These are phyloP conservation scores for Crepidodera aurea DNA, from an alignment of 2,888 invertebrate species.

Conservation along the genomic window DNA sequence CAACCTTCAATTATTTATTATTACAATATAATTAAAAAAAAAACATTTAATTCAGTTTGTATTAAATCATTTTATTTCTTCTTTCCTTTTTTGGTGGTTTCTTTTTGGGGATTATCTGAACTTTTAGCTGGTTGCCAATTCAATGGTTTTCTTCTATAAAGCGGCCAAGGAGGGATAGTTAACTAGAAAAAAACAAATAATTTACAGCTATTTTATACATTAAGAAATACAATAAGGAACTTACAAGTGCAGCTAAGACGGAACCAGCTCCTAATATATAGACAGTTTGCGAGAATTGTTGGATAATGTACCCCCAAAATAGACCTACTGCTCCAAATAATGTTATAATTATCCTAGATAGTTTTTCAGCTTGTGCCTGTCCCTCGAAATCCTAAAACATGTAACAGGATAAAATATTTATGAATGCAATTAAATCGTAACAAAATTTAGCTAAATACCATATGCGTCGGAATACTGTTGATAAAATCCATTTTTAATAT, in stretches of 20 bases:
- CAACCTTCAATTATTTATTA: background rate
- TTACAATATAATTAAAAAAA: too few relatives aligned
- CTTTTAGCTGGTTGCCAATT: conserved; percentile 81
- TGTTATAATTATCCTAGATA: conserved; percentile 89
- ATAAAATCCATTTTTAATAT: conserved; percentile 55
- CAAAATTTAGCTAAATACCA: conserved; percentile 53
- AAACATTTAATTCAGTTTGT: background rate
- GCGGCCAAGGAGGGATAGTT: conserved; percentile 96
- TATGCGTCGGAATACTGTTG: conserved; percentile 59
- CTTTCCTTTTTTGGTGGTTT: conserved; percentile 46
- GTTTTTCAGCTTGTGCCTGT: conserved; percentile 87
- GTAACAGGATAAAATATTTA: conserved; percentile 53
- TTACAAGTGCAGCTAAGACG: conserved; percentile 81
- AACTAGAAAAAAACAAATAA: conserved; percentile 63
- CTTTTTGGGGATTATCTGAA: conserved; percentile 44
- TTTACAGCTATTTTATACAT: background rate
- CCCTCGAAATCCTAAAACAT: conserved; percentile 83
- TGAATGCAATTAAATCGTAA: conserved; percentile 34
- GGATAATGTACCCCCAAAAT: conserved; percentile 91
- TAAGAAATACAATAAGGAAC: conserved; percentile 45
- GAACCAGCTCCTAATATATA: conserved; percentile 93
- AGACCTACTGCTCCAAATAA: conserved; percentile 91
- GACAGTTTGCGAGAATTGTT: conserved; percentile 95
- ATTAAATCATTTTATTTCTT: conserved; percentile 52
- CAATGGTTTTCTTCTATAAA: conserved; percentile 87